These are phyloP conservation scores for Napeogenes inachia DNA, from an alignment of 2,888 invertebrate species.

Conservation along the genomic window DNA sequence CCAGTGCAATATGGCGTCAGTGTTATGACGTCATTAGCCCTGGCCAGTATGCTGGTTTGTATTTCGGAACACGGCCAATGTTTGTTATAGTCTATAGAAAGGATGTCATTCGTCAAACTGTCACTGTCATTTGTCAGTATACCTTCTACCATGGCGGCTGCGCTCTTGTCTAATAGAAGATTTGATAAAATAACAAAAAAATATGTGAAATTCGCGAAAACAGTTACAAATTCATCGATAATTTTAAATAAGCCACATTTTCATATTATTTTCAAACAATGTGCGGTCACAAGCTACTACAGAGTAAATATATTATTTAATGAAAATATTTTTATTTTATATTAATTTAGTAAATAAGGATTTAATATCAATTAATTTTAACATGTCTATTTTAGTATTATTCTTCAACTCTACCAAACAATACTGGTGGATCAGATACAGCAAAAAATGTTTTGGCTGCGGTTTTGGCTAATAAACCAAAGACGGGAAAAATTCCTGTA, in stretches of 20 bases:
- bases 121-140: slow-evolving; percentile 14
- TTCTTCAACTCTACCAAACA: slow-evolving; percentile 48
- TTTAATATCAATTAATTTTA: neutral
- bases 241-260: slow-evolving; percentile 56
- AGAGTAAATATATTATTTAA: slow-evolving; percentile 46
- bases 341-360: too few species aligned
- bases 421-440: slow-evolving; percentile 48
- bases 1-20: too few species aligned
- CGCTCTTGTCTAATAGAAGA: slow-evolving; percentile 59
- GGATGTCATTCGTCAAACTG: slow-evolving; percentile 1
- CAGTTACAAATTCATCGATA: slow-evolving; percentile 40
- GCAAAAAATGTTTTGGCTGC: slow-evolving; percentile 74
- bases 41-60: too few species aligned
- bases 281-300: slow-evolving; percentile 53
- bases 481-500: slow-evolving; percentile 71
- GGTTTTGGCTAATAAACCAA: slow-evolving; percentile 70
- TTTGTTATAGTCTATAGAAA: too few species aligned
- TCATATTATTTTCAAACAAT: slow-evolving; percentile 54
- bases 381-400: slow-evolving; percentile 49
- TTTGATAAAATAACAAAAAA: slow-evolving; percentile 60
- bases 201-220: slow-evolving; percentile 54
- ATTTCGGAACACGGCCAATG: too few species aligned
- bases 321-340: slow-evolving; percentile 11
- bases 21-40: too few species aligned
- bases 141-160: slow-evolving; percentile 62